These are phyloP conservation scores for Amphilophus citrinellus DNA, from an alignment of 2,113 vertebrate species.

Conservation along the genomic window DNA sequence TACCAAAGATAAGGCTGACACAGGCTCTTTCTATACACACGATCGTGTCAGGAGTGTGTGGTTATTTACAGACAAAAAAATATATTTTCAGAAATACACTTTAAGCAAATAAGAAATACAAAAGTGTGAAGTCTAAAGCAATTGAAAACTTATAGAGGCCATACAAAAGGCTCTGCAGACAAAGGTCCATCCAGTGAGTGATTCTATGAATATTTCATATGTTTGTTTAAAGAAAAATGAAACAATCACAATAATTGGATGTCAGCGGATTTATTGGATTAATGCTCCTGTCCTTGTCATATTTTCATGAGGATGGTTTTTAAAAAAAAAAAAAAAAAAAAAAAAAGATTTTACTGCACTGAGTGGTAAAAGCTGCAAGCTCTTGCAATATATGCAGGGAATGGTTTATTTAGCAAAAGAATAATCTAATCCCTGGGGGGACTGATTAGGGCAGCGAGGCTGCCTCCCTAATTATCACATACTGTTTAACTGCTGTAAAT, in stretches of 20 bases:
- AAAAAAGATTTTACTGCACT: constrained; percentile 3
- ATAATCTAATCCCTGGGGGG: constrained; percentile 38
- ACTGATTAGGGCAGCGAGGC: constrained; percentile 38
- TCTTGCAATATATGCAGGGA: constrained; percentile 32
- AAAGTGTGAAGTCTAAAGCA: not conserved
- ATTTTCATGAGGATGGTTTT: constrained; percentile 26
- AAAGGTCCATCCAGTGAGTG: not conserved
- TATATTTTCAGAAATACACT: not conserved
- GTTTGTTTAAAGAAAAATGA: constrained; percentile 31
- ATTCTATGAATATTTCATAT: constrained; percentile 33
- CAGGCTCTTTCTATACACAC: not conserved
- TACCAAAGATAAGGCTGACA: not conserved
- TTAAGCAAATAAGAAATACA: not conserved
- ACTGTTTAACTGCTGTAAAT: constrained; percentile 30
- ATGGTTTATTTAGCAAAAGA: constrained; percentile 42
- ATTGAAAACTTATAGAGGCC: not conserved
- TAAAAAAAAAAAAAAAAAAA: not conserved
- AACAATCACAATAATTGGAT: constrained; percentile 58
- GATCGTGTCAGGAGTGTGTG: not conserved
- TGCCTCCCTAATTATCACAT: constrained; percentile 24
- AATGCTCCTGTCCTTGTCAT: constrained; percentile 51
- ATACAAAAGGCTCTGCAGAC: not conserved
- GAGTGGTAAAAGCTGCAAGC: constrained; percentile 42
- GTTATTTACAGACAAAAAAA: not conserved
- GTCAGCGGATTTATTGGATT: constrained; percentile 60